These are phyloP conservation scores for Tolmerus cingulatus DNA, from an alignment of 2,888 invertebrate genomes.

Conservation along the genomic window DNA sequence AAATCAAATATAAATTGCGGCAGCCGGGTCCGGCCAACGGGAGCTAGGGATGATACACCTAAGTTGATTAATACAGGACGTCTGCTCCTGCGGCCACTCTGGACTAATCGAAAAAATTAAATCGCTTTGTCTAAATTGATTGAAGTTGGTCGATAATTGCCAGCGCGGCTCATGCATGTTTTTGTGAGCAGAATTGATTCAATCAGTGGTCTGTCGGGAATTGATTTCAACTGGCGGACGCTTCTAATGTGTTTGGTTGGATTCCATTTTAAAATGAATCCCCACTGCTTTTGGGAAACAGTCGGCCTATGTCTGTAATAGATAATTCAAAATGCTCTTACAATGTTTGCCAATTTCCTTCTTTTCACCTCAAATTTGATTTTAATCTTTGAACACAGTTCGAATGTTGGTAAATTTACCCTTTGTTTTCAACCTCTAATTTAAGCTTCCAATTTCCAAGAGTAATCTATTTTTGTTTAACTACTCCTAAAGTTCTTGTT, in stretches of 20 bases:
- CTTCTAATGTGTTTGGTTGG: neutral
- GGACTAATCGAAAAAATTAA: conserved; percentile 33
- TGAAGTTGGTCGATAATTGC: conserved; percentile 21
- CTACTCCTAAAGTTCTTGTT: neutral
- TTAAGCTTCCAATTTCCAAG: neutral
- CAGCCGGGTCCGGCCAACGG: neutral
- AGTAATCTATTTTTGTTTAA: neutral
- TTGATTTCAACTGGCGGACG: neutral
- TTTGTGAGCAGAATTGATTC: conserved; percentile 11
- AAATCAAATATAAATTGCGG: conserved; percentile 22
- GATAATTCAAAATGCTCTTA: neutral
- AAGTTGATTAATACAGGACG: conserved; percentile 7
- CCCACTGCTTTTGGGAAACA: too few relatives aligned
- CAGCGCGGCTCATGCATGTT: neutral
- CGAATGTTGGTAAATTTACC: neutral
- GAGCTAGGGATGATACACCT: neutral
- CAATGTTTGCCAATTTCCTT: neutral
- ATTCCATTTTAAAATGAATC: neutral
- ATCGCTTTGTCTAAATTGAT: conserved; percentile 29
- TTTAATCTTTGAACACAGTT: neutral
- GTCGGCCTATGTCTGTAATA: neutral
- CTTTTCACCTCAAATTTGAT: neutral
- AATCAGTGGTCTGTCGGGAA: neutral
- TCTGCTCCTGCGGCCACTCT: conserved; percentile 1
- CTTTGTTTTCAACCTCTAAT: neutral